A percentile compares a stretch with the other conserved stretches of the same genome.
These are phyloP conservation scores for Bujurquina vittata DNA, from an alignment of 2,113 vertebrate species.

Conservation along the genomic window DNA sequence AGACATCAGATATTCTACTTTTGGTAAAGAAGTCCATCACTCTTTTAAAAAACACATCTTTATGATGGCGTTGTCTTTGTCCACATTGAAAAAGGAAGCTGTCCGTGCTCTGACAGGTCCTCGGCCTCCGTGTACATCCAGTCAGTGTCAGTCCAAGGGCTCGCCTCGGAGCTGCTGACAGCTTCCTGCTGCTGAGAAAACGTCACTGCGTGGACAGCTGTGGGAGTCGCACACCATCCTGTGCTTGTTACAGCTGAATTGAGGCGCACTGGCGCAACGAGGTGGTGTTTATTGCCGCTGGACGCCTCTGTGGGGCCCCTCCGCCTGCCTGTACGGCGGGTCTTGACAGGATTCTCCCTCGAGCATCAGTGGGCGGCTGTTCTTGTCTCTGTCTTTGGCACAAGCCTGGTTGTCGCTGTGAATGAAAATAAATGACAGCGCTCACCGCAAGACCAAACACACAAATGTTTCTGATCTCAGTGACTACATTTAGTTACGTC, in stretches of 20 bases:
- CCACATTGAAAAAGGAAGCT: not conserved
- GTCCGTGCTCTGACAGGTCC: conserved; percentile 23
- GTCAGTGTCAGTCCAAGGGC: conserved; percentile 29
- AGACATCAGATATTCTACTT: not conserved
- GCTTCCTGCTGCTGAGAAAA: conserved; percentile 25
- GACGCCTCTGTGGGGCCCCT: conserved; percentile 39
- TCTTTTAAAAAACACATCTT: not conserved
- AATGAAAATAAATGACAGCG: conserved; percentile 30
- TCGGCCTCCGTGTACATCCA: conserved; percentile 23
- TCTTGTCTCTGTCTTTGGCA: conserved; percentile 58
- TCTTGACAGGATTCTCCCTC: conserved; percentile 70
- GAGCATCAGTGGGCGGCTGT: conserved; percentile 27
- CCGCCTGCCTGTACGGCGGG: conserved; percentile 59
- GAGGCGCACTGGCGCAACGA: conserved; percentile 13
- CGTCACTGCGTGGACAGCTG: conserved; percentile 15
- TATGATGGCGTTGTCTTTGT: not conserved
- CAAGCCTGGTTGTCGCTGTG: conserved; percentile 62
- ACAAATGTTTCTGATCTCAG: not conserved
- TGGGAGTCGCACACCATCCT: conserved; percentile 12
- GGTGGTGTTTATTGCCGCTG: conserved; percentile 41
- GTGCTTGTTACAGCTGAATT: conserved; percentile 30
- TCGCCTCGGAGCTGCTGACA: conserved; percentile 48
- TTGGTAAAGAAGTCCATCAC: not conserved
- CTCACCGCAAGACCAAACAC: not conserved
- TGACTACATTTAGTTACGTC: not conserved